phyloP scores from a whole-genome alignment of 2,797 vertebrate genomes.

The Dermochelys coriacea region DNA sequence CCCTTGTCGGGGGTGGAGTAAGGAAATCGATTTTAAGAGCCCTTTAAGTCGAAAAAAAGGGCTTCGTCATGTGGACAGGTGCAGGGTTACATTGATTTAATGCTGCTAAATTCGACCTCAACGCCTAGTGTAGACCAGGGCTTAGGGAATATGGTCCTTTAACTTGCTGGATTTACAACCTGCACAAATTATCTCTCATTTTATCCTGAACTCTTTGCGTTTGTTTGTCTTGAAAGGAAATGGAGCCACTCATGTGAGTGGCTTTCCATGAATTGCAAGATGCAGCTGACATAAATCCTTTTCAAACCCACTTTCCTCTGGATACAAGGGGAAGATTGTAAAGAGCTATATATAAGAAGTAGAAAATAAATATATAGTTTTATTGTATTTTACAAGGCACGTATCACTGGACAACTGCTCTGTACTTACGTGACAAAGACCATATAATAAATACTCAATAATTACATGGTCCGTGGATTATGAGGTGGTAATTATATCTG shows the following conservation, averaged over 20 bases:
- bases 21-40: too few relatives aligned
- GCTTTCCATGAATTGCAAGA: neutral
- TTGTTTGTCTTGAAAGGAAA: neutral
- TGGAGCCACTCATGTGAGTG: neutral
- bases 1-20: too few relatives aligned
- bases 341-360: neutral
- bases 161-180: neutral
- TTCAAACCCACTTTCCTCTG: neutral
- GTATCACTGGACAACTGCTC: neutral
- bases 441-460: conserved; percentile 17
- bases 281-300: neutral
- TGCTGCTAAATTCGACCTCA: too few relatives aligned
- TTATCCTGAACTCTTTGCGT: neutral
- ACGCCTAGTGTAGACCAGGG: too few relatives aligned
- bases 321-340: conserved; percentile 8
- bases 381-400: neutral
- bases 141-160: neutral
- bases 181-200: neutral
- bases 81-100: too few relatives aligned
- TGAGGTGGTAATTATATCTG: conserved; percentile 40
- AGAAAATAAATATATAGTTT: neutral
- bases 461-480: conserved; percentile 12
- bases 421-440: neutral
- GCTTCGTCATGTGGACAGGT: too few relatives aligned
- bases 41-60: too few relatives aligned